Evolutionary conservation across 2,888 invertebrate species (phyloP).

Genomic region (Oscheius sp.): DNA sequence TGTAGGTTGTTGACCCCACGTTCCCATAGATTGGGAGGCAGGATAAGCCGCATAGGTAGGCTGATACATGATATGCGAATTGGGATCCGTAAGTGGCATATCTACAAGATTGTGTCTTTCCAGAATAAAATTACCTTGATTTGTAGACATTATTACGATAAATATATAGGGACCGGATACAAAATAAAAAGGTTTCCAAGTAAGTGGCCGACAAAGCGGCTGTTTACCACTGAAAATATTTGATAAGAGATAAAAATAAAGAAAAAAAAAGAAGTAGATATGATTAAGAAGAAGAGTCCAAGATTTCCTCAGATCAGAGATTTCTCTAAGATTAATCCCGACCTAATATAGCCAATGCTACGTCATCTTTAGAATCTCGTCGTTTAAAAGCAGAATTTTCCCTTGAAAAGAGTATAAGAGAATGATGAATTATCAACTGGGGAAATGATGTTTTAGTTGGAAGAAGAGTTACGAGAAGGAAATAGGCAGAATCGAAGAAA

Average conservation of each 20-base stretch:
- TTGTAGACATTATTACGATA: slow-evolving; percentile 14
- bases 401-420: no score
- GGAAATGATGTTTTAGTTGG: no score
- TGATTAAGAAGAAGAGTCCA: no score
- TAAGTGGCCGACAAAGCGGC: slow-evolving; percentile 7
- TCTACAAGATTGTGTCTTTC: not conserved
- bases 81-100: not conserved
- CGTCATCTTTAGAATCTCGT: no score
- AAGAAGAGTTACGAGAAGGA: no score
- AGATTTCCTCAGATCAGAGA: no score
- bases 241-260: not conserved
- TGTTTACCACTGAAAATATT: slow-evolving; percentile 9
- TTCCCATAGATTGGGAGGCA: slow-evolving; percentile 4
- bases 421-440: no score
- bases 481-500: no score
- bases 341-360: no score
- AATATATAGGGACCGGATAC: not conserved
- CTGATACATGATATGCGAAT: not conserved
- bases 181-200: not conserved
- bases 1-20: slow-evolving; percentile 14
- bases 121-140: slow-evolving; percentile 27
- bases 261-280: not conserved
- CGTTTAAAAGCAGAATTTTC: no score
- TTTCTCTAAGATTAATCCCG: no score
- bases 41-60: not conserved